phyloP scores from a whole-genome alignment of 2,113 vertebrate species.

The Fulica atra region DNA sequence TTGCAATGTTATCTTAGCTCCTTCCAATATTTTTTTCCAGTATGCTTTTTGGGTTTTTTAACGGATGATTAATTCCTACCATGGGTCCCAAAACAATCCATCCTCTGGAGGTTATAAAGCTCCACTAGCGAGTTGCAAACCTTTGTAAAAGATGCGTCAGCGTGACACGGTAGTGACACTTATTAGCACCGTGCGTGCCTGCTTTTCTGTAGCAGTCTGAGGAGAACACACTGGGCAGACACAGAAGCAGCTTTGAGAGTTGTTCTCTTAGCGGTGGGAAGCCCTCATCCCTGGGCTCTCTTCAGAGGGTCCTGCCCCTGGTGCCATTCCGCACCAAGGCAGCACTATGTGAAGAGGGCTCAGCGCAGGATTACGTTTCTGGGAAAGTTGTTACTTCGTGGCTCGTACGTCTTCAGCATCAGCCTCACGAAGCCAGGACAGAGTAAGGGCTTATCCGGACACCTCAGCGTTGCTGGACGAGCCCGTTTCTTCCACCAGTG shows the following conservation, averaged over 20 bases:
- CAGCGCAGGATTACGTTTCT: rapidly evolving
- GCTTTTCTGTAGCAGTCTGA: background rate
- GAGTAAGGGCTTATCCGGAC: rapidly evolving
- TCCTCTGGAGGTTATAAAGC: background rate
- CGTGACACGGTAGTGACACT: background rate
- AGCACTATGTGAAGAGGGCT: rapidly evolving
- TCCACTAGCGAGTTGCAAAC: background rate
- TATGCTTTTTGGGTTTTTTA: background rate
- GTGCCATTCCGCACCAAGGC: rapidly evolving
- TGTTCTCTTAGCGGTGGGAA: background rate
- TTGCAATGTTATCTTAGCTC: background rate
- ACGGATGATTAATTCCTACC: background rate
- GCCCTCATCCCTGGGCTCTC: background rate
- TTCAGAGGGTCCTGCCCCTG: too few species aligned
- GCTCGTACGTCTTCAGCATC: rapidly evolving
- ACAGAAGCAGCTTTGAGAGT: background rate
- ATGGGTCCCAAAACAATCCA: background rate
- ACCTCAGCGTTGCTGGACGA: rapidly evolving
- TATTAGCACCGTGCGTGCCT: background rate
- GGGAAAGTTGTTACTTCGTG: background rate
- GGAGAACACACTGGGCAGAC: background rate
- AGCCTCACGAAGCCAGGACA: background rate
- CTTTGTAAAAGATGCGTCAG: background rate
- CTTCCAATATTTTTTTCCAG: background rate
- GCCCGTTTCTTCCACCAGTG: background rate